phyloP scores from a whole-genome alignment of 2,113 vertebrate species.

The Heterochromis multidens region DNA sequence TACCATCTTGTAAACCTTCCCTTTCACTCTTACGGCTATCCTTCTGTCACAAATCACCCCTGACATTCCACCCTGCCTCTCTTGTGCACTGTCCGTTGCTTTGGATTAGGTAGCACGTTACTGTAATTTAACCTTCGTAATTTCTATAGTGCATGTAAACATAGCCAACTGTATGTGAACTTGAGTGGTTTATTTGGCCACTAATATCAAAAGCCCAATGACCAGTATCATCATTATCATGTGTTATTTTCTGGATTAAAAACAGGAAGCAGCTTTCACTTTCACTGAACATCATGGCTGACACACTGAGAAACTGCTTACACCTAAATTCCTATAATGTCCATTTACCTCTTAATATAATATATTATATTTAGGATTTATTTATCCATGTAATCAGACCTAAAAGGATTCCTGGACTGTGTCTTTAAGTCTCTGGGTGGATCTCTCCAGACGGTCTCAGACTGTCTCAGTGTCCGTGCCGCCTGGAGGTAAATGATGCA shows the following conservation, averaged over 20 bases:
- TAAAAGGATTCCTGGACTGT: not conserved
- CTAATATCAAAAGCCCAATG: too few relatives aligned
- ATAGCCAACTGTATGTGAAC: too few relatives aligned
- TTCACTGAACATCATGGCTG: not conserved
- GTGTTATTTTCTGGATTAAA: not conserved
- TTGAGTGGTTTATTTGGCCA: too few relatives aligned
- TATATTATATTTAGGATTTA: not conserved
- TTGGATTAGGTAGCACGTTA: not conserved
- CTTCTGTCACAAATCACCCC: not conserved
- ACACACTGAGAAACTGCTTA: not conserved
- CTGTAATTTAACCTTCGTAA: too few relatives aligned
- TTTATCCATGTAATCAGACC: not conserved
- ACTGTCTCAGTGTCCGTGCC: conserved; percentile 4
- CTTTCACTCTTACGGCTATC: not conserved
- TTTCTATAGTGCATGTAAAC: too few relatives aligned
- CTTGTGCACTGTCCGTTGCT: not conserved
- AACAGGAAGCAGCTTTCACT: not conserved
- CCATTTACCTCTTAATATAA: not conserved
- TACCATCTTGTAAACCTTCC: too few relatives aligned
- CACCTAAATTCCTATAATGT: not conserved
- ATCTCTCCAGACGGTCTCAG: not conserved
- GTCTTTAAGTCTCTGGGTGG: not conserved
- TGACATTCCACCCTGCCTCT: not conserved
- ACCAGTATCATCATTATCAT: not conserved
- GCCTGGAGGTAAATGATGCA: conserved; percentile 21